Percentiles rank a stretch among this genome's conserved stretches.
phyloP scores from a whole-genome alignment of 2,113 vertebrate species.

The Pelmatolapia mariae region DNA sequence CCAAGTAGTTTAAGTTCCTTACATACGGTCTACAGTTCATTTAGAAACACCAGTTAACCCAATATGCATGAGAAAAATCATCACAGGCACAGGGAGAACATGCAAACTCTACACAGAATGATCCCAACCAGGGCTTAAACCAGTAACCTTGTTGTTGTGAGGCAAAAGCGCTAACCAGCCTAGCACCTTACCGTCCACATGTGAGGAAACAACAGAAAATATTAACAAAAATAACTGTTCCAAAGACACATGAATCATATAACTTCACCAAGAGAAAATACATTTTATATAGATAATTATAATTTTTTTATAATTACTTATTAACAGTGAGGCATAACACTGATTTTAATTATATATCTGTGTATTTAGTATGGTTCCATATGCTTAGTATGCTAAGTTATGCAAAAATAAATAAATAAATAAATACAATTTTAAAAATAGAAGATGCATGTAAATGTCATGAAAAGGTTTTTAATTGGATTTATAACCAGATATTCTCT shows the following conservation, averaged over 20 bases:
- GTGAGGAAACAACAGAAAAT: neutral
- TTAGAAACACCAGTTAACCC: neutral
- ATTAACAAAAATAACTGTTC: neutral
- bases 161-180: neutral
- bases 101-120: neutral
- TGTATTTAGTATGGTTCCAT: neutral
- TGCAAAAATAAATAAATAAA: neutral
- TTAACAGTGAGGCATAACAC: neutral
- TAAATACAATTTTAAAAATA: neutral
- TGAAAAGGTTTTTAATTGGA: neutral
- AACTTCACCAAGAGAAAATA: neutral
- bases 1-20: neutral
- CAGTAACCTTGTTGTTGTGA: neutral
- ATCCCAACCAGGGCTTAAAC: neutral
- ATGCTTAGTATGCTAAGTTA: neutral
- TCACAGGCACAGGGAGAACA: neutral
- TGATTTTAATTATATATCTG: neutral
- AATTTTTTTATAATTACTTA: neutral
- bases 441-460: neutral
- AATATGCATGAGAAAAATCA: neutral
- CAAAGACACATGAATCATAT: neutral
- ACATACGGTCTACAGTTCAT: neutral
- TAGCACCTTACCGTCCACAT: neutral
- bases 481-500: neutral
- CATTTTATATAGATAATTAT: neutral